These are phyloP conservation scores for Vesta saturnalis DNA, from an alignment of 2,888 invertebrate genomes.

Conservation along the genomic window DNA sequence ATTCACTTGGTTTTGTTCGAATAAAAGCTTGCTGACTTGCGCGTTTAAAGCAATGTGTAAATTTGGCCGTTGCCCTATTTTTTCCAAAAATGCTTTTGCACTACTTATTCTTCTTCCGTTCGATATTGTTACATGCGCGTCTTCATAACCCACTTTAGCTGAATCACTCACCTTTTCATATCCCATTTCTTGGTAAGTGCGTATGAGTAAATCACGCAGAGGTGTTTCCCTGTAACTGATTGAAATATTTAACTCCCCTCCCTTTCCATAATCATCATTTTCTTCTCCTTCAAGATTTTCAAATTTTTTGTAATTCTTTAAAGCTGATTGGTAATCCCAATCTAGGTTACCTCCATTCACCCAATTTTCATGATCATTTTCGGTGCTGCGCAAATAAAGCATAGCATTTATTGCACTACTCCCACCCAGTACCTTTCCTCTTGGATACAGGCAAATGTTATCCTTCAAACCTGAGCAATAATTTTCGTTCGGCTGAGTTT, in stretches of 20 bases:
- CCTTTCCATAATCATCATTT: slow-evolving; percentile 64
- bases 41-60: slow-evolving; percentile 66
- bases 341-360: neutral
- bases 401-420: neutral
- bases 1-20: slow-evolving; percentile 59
- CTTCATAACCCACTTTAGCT: too few species aligned
- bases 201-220: neutral
- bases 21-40: slow-evolving; percentile 66
- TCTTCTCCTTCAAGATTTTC: slow-evolving; percentile 22
- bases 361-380: slow-evolving; percentile 5
- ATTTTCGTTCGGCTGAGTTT: slow-evolving; percentile 45
- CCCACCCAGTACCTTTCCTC: neutral
- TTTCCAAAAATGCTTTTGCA: neutral
- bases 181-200: neutral
- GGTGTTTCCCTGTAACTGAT: too few species aligned
- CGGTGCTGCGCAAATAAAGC: neutral
- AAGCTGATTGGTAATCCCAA: neutral
- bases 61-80: slow-evolving; percentile 63
- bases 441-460: slow-evolving; percentile 63
- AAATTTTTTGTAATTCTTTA: neutral
- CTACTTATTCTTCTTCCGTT: neutral
- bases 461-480: slow-evolving; percentile 80
- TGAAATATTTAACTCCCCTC: too few species aligned
- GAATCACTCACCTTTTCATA: too few species aligned
- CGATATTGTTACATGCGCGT: neutral